phyloP scores from a whole-genome alignment of 2,113 vertebrate genomes.

The Condylura cristata region DNA sequence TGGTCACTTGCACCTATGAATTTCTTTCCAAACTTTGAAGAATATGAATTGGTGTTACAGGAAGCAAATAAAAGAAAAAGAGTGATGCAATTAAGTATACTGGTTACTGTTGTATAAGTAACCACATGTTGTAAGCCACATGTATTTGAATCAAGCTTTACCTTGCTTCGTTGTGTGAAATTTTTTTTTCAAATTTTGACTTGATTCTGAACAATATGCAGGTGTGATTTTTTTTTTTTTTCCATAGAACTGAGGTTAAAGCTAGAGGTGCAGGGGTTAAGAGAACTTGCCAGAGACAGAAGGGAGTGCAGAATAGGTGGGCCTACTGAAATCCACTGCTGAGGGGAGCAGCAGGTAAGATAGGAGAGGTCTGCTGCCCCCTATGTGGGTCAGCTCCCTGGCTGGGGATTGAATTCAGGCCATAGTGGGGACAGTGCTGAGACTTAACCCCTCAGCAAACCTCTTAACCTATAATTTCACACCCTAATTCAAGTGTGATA shows the following conservation, averaged over 20 bases:
- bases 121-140: slow-evolving; percentile 10
- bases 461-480: no score
- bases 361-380: no score
- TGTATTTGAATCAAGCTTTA: slow-evolving; percentile 12
- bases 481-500: neutral
- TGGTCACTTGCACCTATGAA: neutral
- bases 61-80: neutral
- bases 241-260: no score
- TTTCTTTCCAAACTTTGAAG: neutral
- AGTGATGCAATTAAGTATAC: neutral
- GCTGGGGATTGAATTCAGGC: no score
- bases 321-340: no score
- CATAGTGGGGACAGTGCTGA: no score
- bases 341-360: no score
- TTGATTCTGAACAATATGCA: neutral
- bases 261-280: no score
- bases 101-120: neutral
- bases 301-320: no score
- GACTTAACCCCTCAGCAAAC: no score
- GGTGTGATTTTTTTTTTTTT: neutral
- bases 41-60: neutral
- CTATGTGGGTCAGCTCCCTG: no score
- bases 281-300: no score
- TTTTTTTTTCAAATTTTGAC: neutral
- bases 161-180: neutral